Base-by-base conservation (phyloP, 2,888 invertebrate genomes). In the Epinotia brunnichana region DNA sequence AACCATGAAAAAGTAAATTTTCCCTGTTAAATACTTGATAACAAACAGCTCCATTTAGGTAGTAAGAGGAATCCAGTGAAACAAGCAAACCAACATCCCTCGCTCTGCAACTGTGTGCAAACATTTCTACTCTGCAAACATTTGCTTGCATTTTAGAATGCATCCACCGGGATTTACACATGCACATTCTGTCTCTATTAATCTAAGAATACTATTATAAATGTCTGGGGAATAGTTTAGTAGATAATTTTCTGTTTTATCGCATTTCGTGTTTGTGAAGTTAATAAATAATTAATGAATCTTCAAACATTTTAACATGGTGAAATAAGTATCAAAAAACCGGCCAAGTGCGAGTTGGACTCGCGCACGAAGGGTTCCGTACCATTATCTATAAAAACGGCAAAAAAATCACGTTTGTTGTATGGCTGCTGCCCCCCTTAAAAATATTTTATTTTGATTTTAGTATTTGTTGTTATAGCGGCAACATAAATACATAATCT, bases 121-220 rank as follows among this genome's bases (percentile, higher is more conserved):
- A 73, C 73, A 73, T 69, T 72, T 73, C 73, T 63, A 57, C 68
- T 63, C 63, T 53, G 53, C 73, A 59, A 73, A 73, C 73, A 69
- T 73, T 73, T 73, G 73, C 73, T 69, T 73, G 73, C 68, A 73
- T 73, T 73, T 71, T 73, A 69, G 73, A 73, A 69, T 63, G 59
- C 73, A 67, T 53, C 71, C 71, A 54, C 39, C 19, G 72, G 67
- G 61, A 72, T 48, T 62, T 53, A 61, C 72, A 68, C 56, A 72
- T 68, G 57, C 35, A 57, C 53, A 11, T 41, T 59, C 57, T 57
- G 57, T 63, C 72, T 48, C 59, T 39, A 64, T 62, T 68, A 62
- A 72, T 72, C 62, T 62, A 67, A 62, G 70, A 41, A 56, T 48
- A 24, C 21, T 60, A 41, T 60, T 19, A n/a, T 56, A 57, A 24